Percentiles rank a stretch among this genome's conserved stretches.
Conservation (phyloP, 2,888 invertebrate genomes). For the Dastarcus helophoroides region DNA sequence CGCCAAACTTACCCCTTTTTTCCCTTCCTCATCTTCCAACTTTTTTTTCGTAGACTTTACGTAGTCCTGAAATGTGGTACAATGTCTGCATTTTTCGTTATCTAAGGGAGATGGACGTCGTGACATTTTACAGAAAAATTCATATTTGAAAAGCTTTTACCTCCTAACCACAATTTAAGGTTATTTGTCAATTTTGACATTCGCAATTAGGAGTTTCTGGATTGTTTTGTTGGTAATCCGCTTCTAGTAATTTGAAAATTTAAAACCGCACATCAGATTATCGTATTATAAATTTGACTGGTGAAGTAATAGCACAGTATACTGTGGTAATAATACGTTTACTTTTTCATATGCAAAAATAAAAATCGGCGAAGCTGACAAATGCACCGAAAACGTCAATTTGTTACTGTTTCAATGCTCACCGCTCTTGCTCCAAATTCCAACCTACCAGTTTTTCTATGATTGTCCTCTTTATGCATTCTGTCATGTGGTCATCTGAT, state of each 20-base stretch:
- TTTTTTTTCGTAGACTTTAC: conserved; percentile 30
- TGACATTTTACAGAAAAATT: conserved; percentile 23
- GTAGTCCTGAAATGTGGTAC: conserved; percentile 35
- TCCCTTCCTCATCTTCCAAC: conserved; percentile 10
- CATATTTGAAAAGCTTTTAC: neutral
- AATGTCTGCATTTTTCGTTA: conserved; percentile 34
- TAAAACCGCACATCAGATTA: neutral
- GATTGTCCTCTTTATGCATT: too few relatives aligned
- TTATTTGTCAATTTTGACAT: conserved; percentile 3
- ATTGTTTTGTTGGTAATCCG: conserved; percentile 1
- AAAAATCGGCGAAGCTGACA: too few relatives aligned
- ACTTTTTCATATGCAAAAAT: too few relatives aligned
- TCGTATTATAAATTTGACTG: too few relatives aligned
- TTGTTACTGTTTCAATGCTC: too few relatives aligned
- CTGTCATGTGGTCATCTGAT: too few relatives aligned
- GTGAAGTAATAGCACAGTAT: too few relatives aligned
- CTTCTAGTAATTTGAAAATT: neutral
- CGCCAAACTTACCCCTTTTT: neutral
- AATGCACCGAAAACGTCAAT: too few relatives aligned
- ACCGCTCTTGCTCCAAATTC: too few relatives aligned
- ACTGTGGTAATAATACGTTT: too few relatives aligned
- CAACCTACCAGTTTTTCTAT: too few relatives aligned
- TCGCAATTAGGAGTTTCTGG: conserved; percentile 2
- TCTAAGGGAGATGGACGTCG: conserved; percentile 32
- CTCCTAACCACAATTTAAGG: conserved; percentile 2